phyloP scores from a whole-genome alignment of 2,888 invertebrate species.

The Sphinx pinastri region DNA sequence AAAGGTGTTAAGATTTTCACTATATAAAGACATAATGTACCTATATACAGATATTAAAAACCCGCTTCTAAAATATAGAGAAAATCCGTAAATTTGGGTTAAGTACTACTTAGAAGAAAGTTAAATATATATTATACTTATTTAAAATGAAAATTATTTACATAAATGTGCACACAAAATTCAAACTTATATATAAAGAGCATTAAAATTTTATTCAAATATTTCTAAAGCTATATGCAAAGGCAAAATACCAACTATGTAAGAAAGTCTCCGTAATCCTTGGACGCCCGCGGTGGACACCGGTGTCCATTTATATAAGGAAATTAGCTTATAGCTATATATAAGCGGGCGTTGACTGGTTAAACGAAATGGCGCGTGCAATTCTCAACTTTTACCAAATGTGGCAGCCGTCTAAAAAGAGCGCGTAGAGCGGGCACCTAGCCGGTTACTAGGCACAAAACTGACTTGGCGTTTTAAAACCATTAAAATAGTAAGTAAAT shows the following conservation, averaged over 20 bases:
- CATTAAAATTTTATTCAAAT: constrained; percentile 31
- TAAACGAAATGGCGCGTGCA: constrained; percentile 43
- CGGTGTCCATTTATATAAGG: too few relatives aligned
- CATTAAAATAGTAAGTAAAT: constrained; percentile 56
- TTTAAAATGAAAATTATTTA: not conserved
- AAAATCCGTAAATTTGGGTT: too few relatives aligned
- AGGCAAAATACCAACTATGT: constrained; percentile 37
- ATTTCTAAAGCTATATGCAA: constrained; percentile 37
- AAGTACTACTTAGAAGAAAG: too few relatives aligned
- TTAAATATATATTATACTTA: too few relatives aligned
- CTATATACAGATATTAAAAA: too few relatives aligned
- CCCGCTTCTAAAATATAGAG: too few relatives aligned
- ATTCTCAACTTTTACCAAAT: constrained; percentile 45
- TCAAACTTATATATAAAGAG: constrained; percentile 16
- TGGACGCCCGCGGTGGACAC: too few relatives aligned
- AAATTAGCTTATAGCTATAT: too few relatives aligned
- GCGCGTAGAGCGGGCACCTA: constrained; percentile 30
- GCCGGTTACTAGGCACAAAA: constrained; percentile 35
- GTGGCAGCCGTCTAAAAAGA: constrained; percentile 34
- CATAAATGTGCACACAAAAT: not conserved
- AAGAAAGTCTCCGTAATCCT: constrained; percentile 38
- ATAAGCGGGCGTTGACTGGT: too few relatives aligned
- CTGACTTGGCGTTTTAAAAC: constrained; percentile 30
- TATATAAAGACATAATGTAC: too few relatives aligned
- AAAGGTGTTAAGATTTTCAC: not conserved